phyloP scores from a whole-genome alignment of 2,113 vertebrate species.

The Pluvialis apricaria region DNA sequence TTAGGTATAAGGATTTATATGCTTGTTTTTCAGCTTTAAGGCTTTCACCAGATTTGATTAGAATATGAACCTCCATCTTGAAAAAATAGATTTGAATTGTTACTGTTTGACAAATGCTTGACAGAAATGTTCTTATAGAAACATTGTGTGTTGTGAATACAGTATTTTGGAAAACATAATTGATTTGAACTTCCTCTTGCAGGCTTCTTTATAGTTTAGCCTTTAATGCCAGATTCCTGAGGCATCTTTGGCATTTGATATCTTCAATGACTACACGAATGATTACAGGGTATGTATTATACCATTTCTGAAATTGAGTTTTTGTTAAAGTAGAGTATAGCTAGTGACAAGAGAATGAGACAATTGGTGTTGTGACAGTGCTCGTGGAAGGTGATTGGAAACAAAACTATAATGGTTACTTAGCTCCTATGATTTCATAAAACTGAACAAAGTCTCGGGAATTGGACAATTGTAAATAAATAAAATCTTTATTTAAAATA shows the following conservation, averaged over 20 bases:
- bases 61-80: not conserved
- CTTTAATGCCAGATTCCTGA: conserved; percentile 94
- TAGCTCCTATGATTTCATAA: not conserved
- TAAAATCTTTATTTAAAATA: not conserved
- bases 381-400: not conserved
- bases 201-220: conserved; percentile 98
- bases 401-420: not conserved
- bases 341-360: not conserved
- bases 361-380: not conserved
- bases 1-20: not conserved
- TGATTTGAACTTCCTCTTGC: conserved; percentile 45
- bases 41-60: not conserved
- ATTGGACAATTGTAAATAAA: not conserved
- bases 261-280: conserved; percentile 97
- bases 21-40: not conserved
- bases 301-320: not conserved
- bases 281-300: conserved; percentile 91
- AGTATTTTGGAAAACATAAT: not conserved
- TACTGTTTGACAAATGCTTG: not conserved
- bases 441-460: not conserved
- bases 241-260: conserved; percentile 95
- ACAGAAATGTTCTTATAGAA: not conserved
- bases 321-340: not conserved
- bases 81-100: not conserved
- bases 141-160: not conserved